These are phyloP conservation scores for Apodemus speciosus DNA, from an alignment of 2,113 vertebrate species.

Conservation along the genomic window DNA sequence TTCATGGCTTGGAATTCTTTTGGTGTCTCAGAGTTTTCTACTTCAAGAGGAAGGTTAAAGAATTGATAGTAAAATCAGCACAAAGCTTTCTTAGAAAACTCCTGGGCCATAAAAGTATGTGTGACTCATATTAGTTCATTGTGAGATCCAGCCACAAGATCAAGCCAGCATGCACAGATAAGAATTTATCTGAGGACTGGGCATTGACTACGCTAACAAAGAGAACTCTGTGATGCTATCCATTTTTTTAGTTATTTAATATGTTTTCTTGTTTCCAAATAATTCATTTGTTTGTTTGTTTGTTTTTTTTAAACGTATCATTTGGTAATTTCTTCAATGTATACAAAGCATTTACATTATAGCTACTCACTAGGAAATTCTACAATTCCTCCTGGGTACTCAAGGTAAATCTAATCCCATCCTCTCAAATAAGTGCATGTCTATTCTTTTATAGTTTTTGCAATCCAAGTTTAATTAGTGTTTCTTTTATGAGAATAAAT, in stretches of 20 bases:
- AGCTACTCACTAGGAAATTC: background rate
- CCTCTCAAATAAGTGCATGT: background rate
- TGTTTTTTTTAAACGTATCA: background rate
- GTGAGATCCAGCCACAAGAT: background rate
- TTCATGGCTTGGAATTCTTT: background rate
- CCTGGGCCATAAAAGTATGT: background rate
- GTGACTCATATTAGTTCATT: background rate
- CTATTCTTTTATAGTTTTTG: background rate
- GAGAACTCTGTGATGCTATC: too few species aligned
- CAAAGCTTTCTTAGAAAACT: background rate
- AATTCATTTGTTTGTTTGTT: too few species aligned
- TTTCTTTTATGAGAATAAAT: background rate
- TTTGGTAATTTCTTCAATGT: background rate
- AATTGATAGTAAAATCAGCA: rapidly evolving
- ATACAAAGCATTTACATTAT: background rate
- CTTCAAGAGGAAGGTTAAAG: background rate
- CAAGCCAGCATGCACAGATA: background rate
- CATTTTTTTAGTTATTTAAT: too few species aligned
- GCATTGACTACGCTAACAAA: too few species aligned
- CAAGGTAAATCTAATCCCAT: background rate
- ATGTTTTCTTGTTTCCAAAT: too few species aligned
- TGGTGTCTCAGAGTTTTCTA: background rate
- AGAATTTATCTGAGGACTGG: too few species aligned
- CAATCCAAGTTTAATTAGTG: background rate
- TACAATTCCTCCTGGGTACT: too few species aligned